Conservation (phyloP, 2,888 invertebrate genomes). For the Frankliniella intonsa region DNA sequence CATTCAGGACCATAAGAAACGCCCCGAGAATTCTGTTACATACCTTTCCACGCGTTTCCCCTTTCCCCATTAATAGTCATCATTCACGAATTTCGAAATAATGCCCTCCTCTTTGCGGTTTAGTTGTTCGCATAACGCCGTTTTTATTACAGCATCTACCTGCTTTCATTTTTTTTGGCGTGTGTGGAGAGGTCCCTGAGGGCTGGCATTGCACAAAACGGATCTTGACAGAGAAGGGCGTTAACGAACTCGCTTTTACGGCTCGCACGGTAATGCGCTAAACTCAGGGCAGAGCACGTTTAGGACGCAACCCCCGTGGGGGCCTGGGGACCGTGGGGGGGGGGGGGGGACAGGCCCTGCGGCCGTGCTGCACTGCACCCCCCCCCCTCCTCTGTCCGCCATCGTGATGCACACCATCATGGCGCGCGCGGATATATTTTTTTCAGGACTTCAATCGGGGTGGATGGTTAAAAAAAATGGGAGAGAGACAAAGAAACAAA, state of each 20-base stretch:
- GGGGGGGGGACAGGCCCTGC: not conserved
- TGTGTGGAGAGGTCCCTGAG: not conserved
- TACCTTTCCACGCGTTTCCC: no score
- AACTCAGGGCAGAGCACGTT: constrained; percentile 24
- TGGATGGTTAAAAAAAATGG: not conserved
- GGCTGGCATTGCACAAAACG: constrained; percentile 2
- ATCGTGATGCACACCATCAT: constrained; percentile 9
- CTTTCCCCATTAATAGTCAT: no score
- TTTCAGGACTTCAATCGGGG: not conserved
- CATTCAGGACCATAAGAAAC: no score
- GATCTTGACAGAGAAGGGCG: constrained; percentile 17
- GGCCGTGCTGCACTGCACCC: not conserved
- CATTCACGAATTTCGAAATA: no score
- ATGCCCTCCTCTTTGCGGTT: no score
- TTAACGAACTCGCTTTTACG: constrained; percentile 17
- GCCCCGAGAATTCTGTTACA: no score
- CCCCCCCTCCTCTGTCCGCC: not conserved
- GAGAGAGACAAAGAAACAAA: not conserved
- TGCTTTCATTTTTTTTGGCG: no score
- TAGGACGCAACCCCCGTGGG: constrained; percentile 2
- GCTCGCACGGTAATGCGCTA: not conserved
- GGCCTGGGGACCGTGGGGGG: not conserved
- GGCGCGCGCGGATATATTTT: not conserved
- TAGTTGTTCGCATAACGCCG: no score
- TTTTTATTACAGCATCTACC: no score